Evolutionary conservation across 2,797 vertebrate species (phyloP).

Genomic region (Sebastes hubbsi): DNA sequence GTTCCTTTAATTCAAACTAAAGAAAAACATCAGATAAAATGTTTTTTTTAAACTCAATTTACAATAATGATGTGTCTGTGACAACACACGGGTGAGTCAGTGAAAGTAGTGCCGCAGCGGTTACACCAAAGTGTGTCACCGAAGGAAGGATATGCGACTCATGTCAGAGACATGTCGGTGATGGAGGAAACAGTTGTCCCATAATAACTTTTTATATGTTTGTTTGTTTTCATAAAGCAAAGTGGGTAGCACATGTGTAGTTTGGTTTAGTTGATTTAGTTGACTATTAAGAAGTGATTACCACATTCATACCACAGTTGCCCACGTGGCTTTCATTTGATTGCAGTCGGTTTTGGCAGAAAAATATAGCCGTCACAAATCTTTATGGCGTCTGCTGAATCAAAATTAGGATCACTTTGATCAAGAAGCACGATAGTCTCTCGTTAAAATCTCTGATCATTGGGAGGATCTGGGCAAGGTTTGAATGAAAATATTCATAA

Average conservation of each 20-base stretch:
- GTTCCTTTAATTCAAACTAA: not conserved
- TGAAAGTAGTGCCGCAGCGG: not conserved
- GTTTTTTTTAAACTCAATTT: not conserved
- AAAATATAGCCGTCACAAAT: not conserved
- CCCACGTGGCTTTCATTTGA: not conserved
- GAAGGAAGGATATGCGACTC: slow-evolving; percentile 5
- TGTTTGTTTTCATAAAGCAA: not conserved
- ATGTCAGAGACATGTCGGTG: not conserved
- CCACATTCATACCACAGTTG: slow-evolving; percentile 17
- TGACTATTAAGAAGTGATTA: not conserved
- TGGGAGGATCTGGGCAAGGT: not conserved
- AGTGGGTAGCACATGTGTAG: not conserved
- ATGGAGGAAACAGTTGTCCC: slow-evolving; percentile 13
- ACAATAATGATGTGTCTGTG: not conserved
- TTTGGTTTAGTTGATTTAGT: not conserved
- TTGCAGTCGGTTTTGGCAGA: not conserved
- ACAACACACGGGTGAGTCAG: not conserved
- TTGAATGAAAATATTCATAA: not conserved
- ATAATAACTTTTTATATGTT: slow-evolving; percentile 2
- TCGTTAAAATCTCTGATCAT: not conserved
- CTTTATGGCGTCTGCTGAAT: not conserved
- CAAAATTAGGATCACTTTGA: not conserved
- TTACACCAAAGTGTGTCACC: slow-evolving; percentile 6
- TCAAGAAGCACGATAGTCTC: not conserved
- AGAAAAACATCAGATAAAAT: not conserved